Base-by-base conservation (phyloP, 2,797 vertebrate species). In the Pseudochirops cupreus region DNA sequence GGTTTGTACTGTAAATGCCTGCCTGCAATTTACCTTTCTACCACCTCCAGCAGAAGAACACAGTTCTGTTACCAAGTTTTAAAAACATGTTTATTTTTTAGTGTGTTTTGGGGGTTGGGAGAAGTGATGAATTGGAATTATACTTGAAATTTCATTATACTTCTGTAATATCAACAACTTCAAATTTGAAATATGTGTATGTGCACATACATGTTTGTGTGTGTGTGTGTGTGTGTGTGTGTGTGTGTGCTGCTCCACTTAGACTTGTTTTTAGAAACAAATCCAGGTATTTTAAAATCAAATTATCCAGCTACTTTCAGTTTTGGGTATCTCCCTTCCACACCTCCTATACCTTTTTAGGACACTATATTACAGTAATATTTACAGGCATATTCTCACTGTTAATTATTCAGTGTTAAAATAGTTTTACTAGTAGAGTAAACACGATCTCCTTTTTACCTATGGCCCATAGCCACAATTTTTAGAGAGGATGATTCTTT, bases 21-120 rank as follows among this genome's bases (percentile, higher is more conserved):
- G 2, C 39, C 91, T 96, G 90, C 94, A 95, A 94, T 96, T 92
- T 95, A 67, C 16, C 53, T 92, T 96, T 94, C 11, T 74, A 46
- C 94, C 94, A 95, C 96, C 94, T 96, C 39, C 91, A 92, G 91
- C 46, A 96, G 87, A 93, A 74, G 59, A 95, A 67, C 74, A 96
- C 13, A 95, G 93, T 56, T 95, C 94, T 93, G 56, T 94, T 96
- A 91, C 92, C 52, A 92, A 92, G 93, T 0, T 91, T 96, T 97
- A 33, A 58, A 96, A 97, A 91, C 52, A 74, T 18, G 5, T 52
- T 56, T 87, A 87, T 26, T 87, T 87, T 26, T 87, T 9, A 87
- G 74, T 26, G 39, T 74, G 67, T 46, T 3, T 87, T 87, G 74
- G 24, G 39, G 74, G 74, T 26, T 58, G 74, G 21, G 24, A 21